These are phyloP conservation scores for Pseudorhiza aurosa DNA, from an alignment of 30 jellyfish, hydroid and myxozoan species.

Conservation along the genomic window DNA sequence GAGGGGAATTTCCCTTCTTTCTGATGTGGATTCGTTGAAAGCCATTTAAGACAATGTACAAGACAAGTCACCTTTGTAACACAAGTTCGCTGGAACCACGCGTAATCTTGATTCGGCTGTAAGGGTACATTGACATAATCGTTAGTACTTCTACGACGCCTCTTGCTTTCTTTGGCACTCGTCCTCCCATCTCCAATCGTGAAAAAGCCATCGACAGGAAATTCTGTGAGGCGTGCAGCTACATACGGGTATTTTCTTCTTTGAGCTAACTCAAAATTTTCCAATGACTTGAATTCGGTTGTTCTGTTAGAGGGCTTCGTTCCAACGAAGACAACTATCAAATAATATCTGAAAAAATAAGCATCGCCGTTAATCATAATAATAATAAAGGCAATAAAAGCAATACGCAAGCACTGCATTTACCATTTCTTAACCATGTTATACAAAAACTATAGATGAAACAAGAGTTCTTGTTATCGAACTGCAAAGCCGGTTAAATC, in stretches of 20 bases:
- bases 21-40: neutral
- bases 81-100: constrained; percentile 57
- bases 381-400: too few species aligned
- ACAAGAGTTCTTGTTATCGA: too few species aligned
- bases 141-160: constrained; percentile 42
- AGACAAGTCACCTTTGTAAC: constrained; percentile 22
- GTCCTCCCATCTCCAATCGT: constrained; percentile 44
- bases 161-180: neutral
- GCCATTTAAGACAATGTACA: neutral
- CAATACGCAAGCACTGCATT: too few species aligned
- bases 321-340: constrained; percentile 13
- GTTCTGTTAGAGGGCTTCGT: neutral
- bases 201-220: constrained; percentile 52
- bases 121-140: constrained; percentile 18
- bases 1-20: too few species aligned
- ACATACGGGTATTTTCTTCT: neutral
- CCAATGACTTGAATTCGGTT: neutral
- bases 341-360: constrained; percentile 4
- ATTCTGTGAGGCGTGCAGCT: neutral
- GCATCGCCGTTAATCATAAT: too few species aligned
- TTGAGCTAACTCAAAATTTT: neutral
- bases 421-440: too few species aligned
- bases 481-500: too few species aligned
- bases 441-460: too few species aligned
- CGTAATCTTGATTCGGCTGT: neutral